phyloP scores from a whole-genome alignment of 2,888 invertebrate species.

The Mylabris sibirica region DNA sequence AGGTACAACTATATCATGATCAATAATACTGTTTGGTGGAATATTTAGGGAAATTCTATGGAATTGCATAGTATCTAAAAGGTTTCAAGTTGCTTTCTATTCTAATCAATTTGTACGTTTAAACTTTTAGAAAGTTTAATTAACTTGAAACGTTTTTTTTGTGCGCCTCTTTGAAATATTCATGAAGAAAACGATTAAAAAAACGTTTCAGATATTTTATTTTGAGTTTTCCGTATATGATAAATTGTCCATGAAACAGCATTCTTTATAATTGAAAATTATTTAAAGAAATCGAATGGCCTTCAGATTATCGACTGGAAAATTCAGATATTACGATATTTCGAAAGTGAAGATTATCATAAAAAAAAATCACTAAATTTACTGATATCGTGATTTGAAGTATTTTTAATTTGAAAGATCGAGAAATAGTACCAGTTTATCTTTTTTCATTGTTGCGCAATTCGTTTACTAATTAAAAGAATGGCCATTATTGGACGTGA shows the following conservation, averaged over 20 bases:
- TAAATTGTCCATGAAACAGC: too few species aligned
- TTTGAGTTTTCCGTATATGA: too few species aligned
- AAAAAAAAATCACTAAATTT: neutral
- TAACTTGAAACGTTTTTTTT: neutral
- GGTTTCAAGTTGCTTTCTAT: neutral
- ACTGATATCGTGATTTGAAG: too few species aligned
- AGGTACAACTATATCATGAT: neutral
- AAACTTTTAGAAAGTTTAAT: neutral
- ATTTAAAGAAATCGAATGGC: neutral
- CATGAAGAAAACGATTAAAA: neutral
- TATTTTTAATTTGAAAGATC: too few species aligned
- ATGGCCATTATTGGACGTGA: too few species aligned
- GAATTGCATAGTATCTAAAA: neutral
- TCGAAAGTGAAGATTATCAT: neutral
- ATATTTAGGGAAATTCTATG: slow-evolving; percentile 3
- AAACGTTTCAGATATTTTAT: too few species aligned
- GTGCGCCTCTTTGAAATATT: neutral
- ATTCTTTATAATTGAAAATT: neutral
- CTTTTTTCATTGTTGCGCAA: too few species aligned
- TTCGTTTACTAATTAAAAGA: too few species aligned
- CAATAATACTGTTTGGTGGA: neutral
- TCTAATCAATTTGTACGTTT: neutral
- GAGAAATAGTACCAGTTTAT: too few species aligned
- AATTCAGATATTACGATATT: neutral
- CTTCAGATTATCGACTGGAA: neutral